Percentiles rank a stretch among this genome's conserved stretches.
Conservation (phyloP, 2,888 invertebrate genomes). For the Ectobius pallidus region DNA sequence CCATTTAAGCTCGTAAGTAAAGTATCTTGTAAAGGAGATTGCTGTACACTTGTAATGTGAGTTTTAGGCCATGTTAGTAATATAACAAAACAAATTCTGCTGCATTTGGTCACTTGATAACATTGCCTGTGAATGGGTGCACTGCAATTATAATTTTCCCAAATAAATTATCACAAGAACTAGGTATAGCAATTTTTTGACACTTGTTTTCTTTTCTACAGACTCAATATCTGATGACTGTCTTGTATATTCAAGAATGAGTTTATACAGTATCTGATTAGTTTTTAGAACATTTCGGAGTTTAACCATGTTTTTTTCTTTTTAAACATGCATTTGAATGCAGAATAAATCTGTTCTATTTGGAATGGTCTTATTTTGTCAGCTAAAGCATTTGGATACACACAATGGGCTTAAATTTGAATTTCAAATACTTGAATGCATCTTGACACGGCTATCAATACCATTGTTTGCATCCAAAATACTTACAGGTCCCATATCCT, state of each 20-base stretch:
- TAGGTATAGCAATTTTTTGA: not conserved
- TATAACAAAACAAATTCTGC: not conserved
- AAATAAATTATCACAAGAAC: constrained; percentile 2
- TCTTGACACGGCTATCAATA: no score
- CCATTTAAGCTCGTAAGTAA: not conserved
- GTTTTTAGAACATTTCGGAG: constrained; percentile 32
- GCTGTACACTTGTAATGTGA: constrained; percentile 16
- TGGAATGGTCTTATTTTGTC: constrained; percentile 23
- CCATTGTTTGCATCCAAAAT: no score
- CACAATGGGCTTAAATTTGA: not conserved
- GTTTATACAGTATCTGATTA: constrained; percentile 23
- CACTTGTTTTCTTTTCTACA: constrained; percentile 8
- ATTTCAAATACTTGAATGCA: no score
- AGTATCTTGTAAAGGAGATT: constrained; percentile 7
- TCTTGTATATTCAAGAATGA: constrained; percentile 13
- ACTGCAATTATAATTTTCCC: constrained; percentile 6
- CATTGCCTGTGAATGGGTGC: not conserved
- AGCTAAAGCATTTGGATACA: not conserved
- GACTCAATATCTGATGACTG: constrained; percentile 7
- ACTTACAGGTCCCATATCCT: no score
- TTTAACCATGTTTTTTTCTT: constrained; percentile 32
- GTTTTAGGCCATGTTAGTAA: not conserved
- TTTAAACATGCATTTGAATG: constrained; percentile 21
- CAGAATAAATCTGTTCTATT: constrained; percentile 37
- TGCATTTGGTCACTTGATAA: not conserved